Percentiles rank a stretch among this genome's conserved stretches.
Conservation (phyloP, 2,888 invertebrate species). For the Eristalis intricaria region DNA sequence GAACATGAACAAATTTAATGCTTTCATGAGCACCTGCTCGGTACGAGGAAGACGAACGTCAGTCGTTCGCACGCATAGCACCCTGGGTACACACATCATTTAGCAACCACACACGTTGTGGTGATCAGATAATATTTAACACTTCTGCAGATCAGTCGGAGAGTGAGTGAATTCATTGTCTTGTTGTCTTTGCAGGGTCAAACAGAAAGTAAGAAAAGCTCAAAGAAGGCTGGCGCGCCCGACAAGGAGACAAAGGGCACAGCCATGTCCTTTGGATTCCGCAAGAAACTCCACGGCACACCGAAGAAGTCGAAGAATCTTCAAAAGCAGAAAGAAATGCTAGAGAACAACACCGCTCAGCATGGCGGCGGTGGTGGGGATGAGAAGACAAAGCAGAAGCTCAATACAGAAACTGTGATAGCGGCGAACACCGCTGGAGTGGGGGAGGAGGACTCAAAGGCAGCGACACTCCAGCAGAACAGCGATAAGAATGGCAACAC, state of each 20-base stretch:
- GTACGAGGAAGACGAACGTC: slow-evolving; percentile 3
- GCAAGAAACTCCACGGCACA: slow-evolving; percentile 84
- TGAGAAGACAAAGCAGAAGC: slow-evolving; percentile 63
- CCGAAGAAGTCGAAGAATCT: slow-evolving; percentile 79
- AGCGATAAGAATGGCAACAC: slow-evolving; percentile 81
- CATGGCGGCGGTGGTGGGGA: slow-evolving; percentile 40
- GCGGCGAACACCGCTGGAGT: slow-evolving; percentile 72
- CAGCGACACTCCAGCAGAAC: slow-evolving; percentile 64
- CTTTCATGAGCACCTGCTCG: slow-evolving; percentile 37
- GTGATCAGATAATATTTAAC: neutral
- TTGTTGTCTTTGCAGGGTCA: slow-evolving; percentile 77
- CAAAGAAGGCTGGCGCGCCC: slow-evolving; percentile 74
- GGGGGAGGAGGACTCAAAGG: slow-evolving; percentile 50
- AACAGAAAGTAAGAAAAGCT: slow-evolving; percentile 81
- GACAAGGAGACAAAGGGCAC: slow-evolving; percentile 83
- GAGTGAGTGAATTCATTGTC: neutral
- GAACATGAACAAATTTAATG: slow-evolving; percentile 34
- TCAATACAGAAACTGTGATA: slow-evolving; percentile 73
- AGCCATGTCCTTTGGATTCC: slow-evolving; percentile 92
- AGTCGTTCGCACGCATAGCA: slow-evolving; percentile 13
- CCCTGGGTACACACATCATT: neutral
- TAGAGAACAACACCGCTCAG: slow-evolving; percentile 70
- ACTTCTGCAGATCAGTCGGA: slow-evolving; percentile 5
- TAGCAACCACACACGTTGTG: neutral
- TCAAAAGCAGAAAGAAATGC: slow-evolving; percentile 67